Percentiles rank a stretch among this genome's conserved stretches.
Conservation (phyloP, 2,797 vertebrate genomes). For the Paguma larvata region DNA sequence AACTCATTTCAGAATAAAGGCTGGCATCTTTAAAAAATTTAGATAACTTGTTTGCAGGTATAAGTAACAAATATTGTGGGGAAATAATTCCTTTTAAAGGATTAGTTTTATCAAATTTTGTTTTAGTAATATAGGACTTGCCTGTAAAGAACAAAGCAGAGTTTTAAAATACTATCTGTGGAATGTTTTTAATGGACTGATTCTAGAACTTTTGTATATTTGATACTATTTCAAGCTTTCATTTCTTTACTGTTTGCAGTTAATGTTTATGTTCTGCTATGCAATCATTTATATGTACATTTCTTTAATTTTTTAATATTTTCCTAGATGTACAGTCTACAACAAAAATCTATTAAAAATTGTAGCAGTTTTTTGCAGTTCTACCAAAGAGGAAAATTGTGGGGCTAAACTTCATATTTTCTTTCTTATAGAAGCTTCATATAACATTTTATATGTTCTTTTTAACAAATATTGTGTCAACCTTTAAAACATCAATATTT, state of each 20-base stretch:
- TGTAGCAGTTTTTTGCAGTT: constrained; percentile 90
- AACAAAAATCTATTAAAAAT: constrained; percentile 89
- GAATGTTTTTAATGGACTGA: constrained; percentile 87
- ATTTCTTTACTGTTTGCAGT: constrained; percentile 89
- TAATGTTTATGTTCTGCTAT: constrained; percentile 92
- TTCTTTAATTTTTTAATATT: constrained; percentile 90
- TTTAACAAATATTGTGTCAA: constrained; percentile 91
- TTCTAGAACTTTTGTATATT: constrained; percentile 89
- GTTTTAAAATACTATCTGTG: constrained; percentile 81
- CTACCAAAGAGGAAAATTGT: constrained; percentile 90
- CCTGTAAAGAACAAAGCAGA: constrained; percentile 83
- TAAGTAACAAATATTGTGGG: constrained; percentile 45
- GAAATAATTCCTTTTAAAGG: constrained; percentile 79
- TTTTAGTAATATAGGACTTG: constrained; percentile 82
- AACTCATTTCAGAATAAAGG: constrained; percentile 83
- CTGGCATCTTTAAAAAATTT: constrained; percentile 78
- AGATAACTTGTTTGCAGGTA: constrained; percentile 77
- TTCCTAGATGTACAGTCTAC: constrained; percentile 91
- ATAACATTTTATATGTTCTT: constrained; percentile 92
- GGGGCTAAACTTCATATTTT: constrained; percentile 92
- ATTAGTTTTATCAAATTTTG: constrained; percentile 78
- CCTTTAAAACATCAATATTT: constrained; percentile 90
- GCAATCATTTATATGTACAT: constrained; percentile 92
- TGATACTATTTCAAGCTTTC: constrained; percentile 88
- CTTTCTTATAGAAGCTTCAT: constrained; percentile 92